Conservation (phyloP, 2,888 invertebrate species). For the Camponotus fellah region DNA sequence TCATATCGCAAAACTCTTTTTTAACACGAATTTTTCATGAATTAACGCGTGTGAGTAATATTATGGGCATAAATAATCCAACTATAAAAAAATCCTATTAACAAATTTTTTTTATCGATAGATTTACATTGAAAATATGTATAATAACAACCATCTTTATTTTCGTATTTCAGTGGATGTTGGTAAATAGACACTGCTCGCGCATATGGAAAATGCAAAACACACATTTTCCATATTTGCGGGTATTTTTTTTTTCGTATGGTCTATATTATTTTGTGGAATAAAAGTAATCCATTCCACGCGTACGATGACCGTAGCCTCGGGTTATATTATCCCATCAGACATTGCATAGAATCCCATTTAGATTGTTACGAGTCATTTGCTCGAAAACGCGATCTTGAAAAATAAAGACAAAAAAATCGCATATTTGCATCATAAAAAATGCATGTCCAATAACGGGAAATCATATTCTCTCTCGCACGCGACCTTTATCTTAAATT, state of each 20-base stretch:
- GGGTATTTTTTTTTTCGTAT: conserved; percentile 43
- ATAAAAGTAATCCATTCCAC: conserved; percentile 25
- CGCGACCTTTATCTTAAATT: neutral
- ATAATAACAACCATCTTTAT: neutral
- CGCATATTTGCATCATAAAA: conserved; percentile 2
- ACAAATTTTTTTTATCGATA: conserved; percentile 6
- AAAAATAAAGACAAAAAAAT: conserved; percentile 14
- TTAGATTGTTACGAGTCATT: conserved; percentile 23
- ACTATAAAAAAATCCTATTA: neutral
- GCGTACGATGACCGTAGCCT: conserved; percentile 37
- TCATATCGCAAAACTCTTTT: neutral
- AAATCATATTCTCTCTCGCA: neutral
- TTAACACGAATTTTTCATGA: neutral
- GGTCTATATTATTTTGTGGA: conserved; percentile 36
- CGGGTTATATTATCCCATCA: conserved; percentile 45
- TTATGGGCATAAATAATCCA: neutral
- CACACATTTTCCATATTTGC: conserved; percentile 39
- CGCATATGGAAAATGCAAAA: conserved; percentile 35
- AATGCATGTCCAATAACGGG: neutral
- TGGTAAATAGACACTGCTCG: conserved; percentile 14
- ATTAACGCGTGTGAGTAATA: neutral
- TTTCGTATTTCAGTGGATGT: neutral
- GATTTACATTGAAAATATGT: neutral
- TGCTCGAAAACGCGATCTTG: neutral
- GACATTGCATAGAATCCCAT: conserved; percentile 26